These are phyloP conservation scores for Lagocephalus sceleratus DNA, from an alignment of 2,797 vertebrate genomes.

Conservation along the genomic window DNA sequence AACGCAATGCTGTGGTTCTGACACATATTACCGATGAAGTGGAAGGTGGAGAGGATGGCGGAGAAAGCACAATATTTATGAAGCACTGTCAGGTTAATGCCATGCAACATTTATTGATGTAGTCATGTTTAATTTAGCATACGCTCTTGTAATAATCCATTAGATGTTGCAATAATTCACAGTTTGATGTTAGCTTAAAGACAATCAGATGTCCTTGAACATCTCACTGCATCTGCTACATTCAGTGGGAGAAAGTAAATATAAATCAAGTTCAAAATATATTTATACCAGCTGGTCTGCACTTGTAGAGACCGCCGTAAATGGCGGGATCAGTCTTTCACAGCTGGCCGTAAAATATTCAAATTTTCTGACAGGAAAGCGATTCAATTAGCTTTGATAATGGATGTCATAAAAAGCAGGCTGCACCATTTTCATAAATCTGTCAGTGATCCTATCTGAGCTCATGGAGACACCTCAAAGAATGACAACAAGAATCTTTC, in stretches of 20 bases:
- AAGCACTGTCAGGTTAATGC: conserved; percentile 74
- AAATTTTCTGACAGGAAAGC: conserved; percentile 51
- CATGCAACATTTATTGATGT: conserved; percentile 75
- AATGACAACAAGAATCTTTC: conserved; percentile 32
- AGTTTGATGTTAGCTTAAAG: conserved; percentile 57
- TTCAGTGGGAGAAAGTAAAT: conserved; percentile 38
- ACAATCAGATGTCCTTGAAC: conserved; percentile 68
- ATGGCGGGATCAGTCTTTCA: conserved; percentile 23
- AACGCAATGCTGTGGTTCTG: conserved; percentile 18
- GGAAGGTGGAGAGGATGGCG: conserved; percentile 5
- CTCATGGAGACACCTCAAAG: conserved; percentile 31
- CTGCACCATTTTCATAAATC: conserved; percentile 63
- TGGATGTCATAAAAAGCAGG: conserved; percentile 64
- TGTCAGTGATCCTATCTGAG: conserved; percentile 51
- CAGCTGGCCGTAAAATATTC: conserved; percentile 52
- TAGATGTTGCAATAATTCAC: conserved; percentile 70
- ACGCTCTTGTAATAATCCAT: conserved; percentile 70
- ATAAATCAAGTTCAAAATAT: conserved; percentile 49
- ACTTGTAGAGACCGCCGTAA: conserved; percentile 25
- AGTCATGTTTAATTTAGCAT: conserved; percentile 78
- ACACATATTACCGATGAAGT: conserved; percentile 23
- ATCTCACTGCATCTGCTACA: conserved; percentile 34
- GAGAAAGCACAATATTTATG: conserved; percentile 70
- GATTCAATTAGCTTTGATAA: conserved; percentile 69
- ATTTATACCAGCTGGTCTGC: conserved; percentile 12